Base-by-base conservation (phyloP, 2,797 vertebrate genomes). In the Jordanella pulchra region DNA sequence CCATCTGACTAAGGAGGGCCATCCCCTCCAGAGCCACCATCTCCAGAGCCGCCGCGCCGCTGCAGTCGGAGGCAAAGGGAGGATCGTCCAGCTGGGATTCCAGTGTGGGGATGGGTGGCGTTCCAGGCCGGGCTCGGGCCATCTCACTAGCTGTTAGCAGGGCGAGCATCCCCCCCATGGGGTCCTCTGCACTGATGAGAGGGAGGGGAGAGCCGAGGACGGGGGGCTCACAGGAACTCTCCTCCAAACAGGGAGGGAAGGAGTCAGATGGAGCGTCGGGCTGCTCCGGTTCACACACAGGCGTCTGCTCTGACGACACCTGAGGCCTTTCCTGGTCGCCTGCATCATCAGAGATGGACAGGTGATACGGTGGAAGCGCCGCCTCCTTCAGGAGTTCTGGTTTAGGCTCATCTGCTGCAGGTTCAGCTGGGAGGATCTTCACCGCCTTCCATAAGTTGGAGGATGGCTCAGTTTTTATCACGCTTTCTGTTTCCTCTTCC, bases 1-100 rank as follows among this genome's bases (percentile, higher is more conserved):
- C 97, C 61, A 99, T 96, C 87, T 99, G 96, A 53, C 97, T 97
- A 71, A 99, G 94, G 69, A 99, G 92, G 28, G 96, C 95, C 93
- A 99, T 99, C 13, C 97, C 98, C 11, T 98, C 97, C 71, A 99
- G 86, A 2, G 96, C 96, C 65, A 95, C 94, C 76, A 95, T 94
- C 88, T 97, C 97, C 83, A 94, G 79, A 68, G 94, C 71, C 7
- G 84, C 93, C 1, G 95, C 69, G n/a, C 84, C 80, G 73, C 88
- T 89, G 76, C 92, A 83, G 3, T 85, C 83, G 2, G 85, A 67
- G 11, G 86, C 93, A 63, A 89, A 5, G 0, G 84, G 69, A 75
- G 90, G 67, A 11, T 18, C 48, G 1, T 86, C 80, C 0, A 60
- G 58, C 63, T 88, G 84, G 0, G 79, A 71, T 65, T 91, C 42